Evolutionary conservation across 2,888 invertebrate genomes (phyloP), one percentile per base, ranked within the genome.

Genomic region (Acrobasis repandana): DNA sequence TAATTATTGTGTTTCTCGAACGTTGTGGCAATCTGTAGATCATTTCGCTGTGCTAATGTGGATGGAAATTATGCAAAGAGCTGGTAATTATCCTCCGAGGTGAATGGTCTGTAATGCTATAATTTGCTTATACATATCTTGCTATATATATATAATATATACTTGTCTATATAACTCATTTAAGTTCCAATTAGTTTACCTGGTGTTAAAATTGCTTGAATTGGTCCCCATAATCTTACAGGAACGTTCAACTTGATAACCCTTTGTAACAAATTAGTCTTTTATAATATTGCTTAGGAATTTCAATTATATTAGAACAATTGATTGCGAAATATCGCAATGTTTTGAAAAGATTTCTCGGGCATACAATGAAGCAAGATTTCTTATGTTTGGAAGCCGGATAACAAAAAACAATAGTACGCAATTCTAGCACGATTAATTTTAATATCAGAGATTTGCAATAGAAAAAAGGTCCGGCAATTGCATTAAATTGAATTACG

Each of bases 21-120:
- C 70, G 81, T 80, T 72, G 78, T 75, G 82, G 88, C 83, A 86
- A 88, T 86, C 88, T 86, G 85, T 82, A 85, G 86, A 87, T 85
- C 81, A 85, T 86, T 86, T 83, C 75, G 84, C 83, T 81, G 81
- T 83, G 86, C 84, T 88, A 89, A 90, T 88, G 90, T 83, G 80
- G 82, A 83, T 85, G 85, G 82, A 88, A 87, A 87, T 87, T 88
- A 88, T 83, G 85, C 84, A 85, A 86, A 86, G 80, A 86, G 80
- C 77, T 70, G 73, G 84, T 85, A 88, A 88, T 90, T 88, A 88
- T 77, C 84, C 73, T 54, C 72, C 70, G 83, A 86, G 85, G 82
- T 83, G 83, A 88, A 87, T 76, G 84, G 73, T 81, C 85, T 76
- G 77, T 81, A 78, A 83, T 81, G 79, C 77, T 79, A 83, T 82